Percentiles rank a stretch among this genome's conserved stretches.
Conservation (phyloP, 1,140 invertebrate genomes). For the Sitophilus oryzae region DNA sequence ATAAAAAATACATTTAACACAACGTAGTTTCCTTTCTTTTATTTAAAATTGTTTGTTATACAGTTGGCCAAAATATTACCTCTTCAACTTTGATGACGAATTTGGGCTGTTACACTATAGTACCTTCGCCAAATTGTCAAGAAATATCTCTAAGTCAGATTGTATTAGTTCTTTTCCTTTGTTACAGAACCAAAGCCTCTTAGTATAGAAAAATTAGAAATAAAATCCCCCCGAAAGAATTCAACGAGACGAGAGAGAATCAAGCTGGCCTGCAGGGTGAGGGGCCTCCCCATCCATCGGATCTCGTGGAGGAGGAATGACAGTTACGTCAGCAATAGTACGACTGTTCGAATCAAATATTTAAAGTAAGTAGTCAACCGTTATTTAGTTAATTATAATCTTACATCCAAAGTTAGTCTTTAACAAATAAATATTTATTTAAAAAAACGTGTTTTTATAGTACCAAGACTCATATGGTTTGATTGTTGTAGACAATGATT, state of each 20-base stretch:
- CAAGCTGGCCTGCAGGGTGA: conserved; percentile 61
- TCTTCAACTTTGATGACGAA: no score
- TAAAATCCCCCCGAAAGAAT: conserved; percentile 12
- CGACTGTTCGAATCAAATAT: conserved; percentile 29
- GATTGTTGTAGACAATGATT: no score
- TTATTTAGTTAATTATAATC: background rate
- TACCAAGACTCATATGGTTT: no score
- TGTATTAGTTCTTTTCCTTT: conserved; percentile 13
- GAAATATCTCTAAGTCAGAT: no score
- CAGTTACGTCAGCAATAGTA: conserved; percentile 22
- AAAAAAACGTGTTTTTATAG: no score
- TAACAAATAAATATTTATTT: no score
- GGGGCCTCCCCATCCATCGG: conserved; percentile 61
- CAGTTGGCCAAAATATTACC: no score
- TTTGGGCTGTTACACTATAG: no score
- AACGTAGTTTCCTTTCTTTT: no score
- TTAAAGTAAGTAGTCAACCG: conserved; percentile 33
- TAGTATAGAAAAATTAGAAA: conserved; percentile 10
- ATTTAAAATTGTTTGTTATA: no score
- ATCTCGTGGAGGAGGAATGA: conserved; percentile 70
- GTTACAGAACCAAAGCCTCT: conserved; percentile 19
- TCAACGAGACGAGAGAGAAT: conserved; percentile 35
- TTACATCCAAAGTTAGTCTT: background rate
- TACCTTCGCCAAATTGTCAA: conserved; percentile 1
- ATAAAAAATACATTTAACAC: no score